Conservation (phyloP, 1,140 invertebrate genomes). For the Tetramorium alpestre region DNA sequence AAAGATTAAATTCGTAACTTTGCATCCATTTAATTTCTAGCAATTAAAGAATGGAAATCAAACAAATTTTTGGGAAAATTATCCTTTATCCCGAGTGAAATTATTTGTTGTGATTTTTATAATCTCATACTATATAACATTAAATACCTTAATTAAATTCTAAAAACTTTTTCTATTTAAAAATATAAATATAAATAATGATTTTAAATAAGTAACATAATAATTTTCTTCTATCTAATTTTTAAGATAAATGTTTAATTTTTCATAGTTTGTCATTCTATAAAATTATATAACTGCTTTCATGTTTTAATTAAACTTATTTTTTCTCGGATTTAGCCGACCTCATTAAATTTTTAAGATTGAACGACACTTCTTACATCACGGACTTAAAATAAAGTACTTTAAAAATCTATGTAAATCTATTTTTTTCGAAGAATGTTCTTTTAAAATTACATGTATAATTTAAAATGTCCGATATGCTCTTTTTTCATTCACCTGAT, state of each 20-base stretch:
- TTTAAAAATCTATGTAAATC: not conserved
- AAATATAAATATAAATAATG: not conserved
- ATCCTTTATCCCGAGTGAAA: not conserved
- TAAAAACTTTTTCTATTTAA: not conserved
- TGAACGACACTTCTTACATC: not conserved
- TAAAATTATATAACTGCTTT: no score
- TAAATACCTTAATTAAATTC: not conserved
- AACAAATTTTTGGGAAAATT: not conserved
- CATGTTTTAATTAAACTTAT: not conserved
- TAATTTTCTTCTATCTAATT: not conserved
- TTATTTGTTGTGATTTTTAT: not conserved
- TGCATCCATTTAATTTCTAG: not conserved
- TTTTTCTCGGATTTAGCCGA: not conserved
- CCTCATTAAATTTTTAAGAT: not conserved
- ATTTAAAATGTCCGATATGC: not conserved
- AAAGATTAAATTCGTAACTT: not conserved
- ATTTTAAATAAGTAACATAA: not conserved
- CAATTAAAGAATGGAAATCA: not conserved
- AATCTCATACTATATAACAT: not conserved
- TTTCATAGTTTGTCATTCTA: not conserved
- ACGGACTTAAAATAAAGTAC: not conserved
- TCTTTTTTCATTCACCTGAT: not conserved
- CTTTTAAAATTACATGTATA: not conserved
- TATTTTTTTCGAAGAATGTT: not conserved
- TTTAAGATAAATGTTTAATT: not conserved